phyloP scores from a whole-genome alignment of 2,888 invertebrate species.

The Periphyllus acericola region DNA sequence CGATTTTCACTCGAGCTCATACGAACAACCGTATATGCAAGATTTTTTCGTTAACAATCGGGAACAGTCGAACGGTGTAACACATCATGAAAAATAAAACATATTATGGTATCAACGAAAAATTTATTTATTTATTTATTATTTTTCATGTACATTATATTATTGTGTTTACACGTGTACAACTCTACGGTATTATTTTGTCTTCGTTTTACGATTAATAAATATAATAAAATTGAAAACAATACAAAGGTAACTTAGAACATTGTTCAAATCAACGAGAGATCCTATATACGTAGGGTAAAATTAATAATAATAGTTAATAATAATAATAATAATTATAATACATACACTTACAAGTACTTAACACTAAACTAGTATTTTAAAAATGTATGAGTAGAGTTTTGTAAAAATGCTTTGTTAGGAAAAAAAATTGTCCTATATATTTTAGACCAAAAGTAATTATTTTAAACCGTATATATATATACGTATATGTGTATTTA shows the following conservation, averaged over 20 bases:
- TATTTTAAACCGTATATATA: not conserved
- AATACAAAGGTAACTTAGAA: slow-evolving; percentile 59
- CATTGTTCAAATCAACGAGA: slow-evolving; percentile 56
- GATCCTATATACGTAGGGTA: slow-evolving; percentile 47
- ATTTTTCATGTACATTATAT: not conserved
- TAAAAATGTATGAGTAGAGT: not conserved
- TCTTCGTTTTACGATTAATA: slow-evolving; percentile 11
- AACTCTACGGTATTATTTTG: slow-evolving; percentile 35
- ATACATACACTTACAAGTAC: slow-evolving; percentile 42
- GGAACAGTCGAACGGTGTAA: not conserved
- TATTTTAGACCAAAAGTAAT: not conserved
- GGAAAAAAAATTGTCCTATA: not conserved
- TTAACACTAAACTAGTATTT: slow-evolving; percentile 48
- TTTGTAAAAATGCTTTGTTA: slow-evolving; percentile 22
- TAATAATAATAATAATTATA: not conserved
- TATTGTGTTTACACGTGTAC: not conserved
- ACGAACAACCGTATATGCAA: not conserved
- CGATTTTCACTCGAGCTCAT: not conserved
- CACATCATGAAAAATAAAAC: not conserved
- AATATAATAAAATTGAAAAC: slow-evolving; percentile 51
- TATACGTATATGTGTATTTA: not conserved
- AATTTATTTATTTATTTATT: slow-evolving; percentile 24
- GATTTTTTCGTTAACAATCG: not conserved
- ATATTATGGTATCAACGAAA: slow-evolving; percentile 17
- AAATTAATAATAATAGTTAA: slow-evolving; percentile 22